Evolutionary conservation across 2,113 vertebrate genomes (phyloP).

Genomic region (Lagopus leucura): DNA sequence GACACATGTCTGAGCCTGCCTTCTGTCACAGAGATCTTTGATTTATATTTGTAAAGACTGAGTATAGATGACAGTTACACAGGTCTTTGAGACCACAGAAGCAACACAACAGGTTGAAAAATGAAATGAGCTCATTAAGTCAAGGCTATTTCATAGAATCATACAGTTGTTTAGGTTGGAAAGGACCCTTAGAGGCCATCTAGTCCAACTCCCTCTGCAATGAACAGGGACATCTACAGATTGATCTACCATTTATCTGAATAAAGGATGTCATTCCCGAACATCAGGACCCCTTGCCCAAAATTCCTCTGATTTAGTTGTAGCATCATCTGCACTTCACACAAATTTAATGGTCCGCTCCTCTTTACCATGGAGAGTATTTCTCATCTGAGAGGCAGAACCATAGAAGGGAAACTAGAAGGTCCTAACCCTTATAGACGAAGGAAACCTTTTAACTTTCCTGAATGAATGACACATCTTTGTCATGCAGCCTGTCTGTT

Average conservation of each 20-base stretch:
- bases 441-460: slow-evolving; percentile 4
- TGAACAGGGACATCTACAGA: too few relatives aligned
- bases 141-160: not conserved
- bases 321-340: not conserved
- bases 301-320: not conserved
- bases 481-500: not conserved
- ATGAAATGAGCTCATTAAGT: not conserved
- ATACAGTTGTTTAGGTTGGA: too few relatives aligned
- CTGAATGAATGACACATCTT: not conserved
- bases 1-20: not conserved
- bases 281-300: not conserved
- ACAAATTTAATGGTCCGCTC: not conserved
- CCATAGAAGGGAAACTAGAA: not conserved
- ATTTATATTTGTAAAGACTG: not conserved
- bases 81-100: not conserved
- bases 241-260: not conserved
- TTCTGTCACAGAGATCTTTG: not conserved
- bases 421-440: not conserved
- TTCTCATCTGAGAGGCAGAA: not conserved
- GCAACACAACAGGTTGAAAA: not conserved
- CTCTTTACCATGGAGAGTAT: not conserved
- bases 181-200: too few relatives aligned
- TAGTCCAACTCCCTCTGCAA: too few relatives aligned
- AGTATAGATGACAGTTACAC: not conserved
- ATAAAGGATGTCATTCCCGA: not conserved